Evolutionary conservation across 2,888 invertebrate species (phyloP), one percentile per base, ranked within the genome.

Genomic region (Eutolmus rufibarbis): DNA sequence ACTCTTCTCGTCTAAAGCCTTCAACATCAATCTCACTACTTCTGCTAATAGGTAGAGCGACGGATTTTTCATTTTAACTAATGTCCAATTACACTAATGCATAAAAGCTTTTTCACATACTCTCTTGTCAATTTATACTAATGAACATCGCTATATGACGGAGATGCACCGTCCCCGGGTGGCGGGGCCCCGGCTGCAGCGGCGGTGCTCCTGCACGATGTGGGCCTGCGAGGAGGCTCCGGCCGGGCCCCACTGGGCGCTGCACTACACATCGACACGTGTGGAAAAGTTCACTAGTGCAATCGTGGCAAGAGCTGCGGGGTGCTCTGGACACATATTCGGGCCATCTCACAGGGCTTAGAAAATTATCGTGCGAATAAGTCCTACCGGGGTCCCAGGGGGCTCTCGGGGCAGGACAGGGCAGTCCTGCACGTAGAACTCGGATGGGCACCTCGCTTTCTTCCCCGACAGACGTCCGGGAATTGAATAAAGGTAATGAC

Each of bases 81-180:
- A 90, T 90, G 90, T 90, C 90, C 90, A 90, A 90, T 90, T 90
- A 90, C 89, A 89, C 89, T 90, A 90, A 90, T 90, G 90, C 89
- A 90, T 90, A 90, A 89, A 90, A 90, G 90, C 90, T 89, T 90
- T 90, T 89, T 89, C 89, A 89, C 89, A 90, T 88, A 88, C 89
- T 89, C 88, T 89, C 89, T 89, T 89, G 89, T 89, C 89, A 90
- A 90, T 90, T 90, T 90, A 88, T 89, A 89, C 89, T 90, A 90
- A 90, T 90, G 90, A 90, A 90, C 89, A 84, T 84, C 84, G n/a
- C 84, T 81, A 51, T 81, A 56, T 56, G 56, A 56, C 56, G 37
- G 34, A n/a, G 31, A 40, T 57, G 66, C 57, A 43, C 43, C 16
- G 16, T 46, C 2, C 46, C 7, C 23, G 76, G 31, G 40, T 43